Evolutionary conservation across 2,888 invertebrate species (phyloP).

Genomic region (Catocala nupta): DNA sequence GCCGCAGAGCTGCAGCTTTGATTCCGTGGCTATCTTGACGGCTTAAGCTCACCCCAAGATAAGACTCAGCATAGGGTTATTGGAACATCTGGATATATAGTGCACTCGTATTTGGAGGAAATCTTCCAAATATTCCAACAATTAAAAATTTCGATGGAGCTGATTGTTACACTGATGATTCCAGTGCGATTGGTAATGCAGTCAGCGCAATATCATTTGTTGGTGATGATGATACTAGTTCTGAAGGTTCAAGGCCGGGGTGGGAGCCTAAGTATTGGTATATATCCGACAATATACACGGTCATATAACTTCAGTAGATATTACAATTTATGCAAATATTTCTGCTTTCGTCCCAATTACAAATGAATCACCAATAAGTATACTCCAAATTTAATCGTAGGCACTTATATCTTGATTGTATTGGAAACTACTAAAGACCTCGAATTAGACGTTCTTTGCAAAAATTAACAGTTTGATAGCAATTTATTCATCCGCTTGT

Average conservation of each 20-base stretch:
- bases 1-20: constrained; percentile 81
- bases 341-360: constrained; percentile 7
- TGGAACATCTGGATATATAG: constrained; percentile 30
- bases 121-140: constrained; percentile 1
- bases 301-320: constrained; percentile 4
- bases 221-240: constrained; percentile 12
- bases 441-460: constrained; percentile 55
- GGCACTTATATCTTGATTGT: constrained; percentile 49
- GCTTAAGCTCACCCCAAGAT: constrained; percentile 51
- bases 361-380: constrained; percentile 2
- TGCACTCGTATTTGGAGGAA: neutral
- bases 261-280: constrained; percentile 8
- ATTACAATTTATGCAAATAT: constrained; percentile 13
- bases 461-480: constrained; percentile 43
- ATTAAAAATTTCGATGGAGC: constrained; percentile 2
- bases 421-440: constrained; percentile 57
- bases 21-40: constrained; percentile 84
- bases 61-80: constrained; percentile 41
- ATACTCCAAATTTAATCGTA: constrained; percentile 44
- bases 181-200: neutral
- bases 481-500: constrained; percentile 58
- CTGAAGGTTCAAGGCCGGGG: constrained; percentile 9
- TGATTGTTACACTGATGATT: constrained; percentile 2
- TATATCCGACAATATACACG: constrained; percentile 7
- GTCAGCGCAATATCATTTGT: constrained; percentile 47